Conservation (phyloP, 2,113 vertebrate species). For the Dromas ardeola region DNA sequence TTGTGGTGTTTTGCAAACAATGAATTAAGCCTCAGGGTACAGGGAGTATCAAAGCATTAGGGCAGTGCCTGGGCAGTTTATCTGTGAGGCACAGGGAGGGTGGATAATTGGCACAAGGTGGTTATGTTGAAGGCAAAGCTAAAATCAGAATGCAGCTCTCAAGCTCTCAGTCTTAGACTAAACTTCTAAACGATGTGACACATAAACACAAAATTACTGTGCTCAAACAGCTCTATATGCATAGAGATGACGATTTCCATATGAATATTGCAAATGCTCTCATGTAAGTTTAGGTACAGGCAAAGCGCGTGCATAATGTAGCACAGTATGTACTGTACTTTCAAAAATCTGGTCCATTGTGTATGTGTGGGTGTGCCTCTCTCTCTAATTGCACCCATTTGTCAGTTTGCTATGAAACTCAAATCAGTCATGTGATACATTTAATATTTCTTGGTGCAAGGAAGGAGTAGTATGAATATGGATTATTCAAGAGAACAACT, state of each 20-base stretch:
- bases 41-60: conserved; percentile 66
- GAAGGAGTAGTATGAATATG: conserved; percentile 57
- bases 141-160: conserved; percentile 31
- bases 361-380: conserved; percentile 66
- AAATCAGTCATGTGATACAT: conserved; percentile 54
- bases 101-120: conserved; percentile 56
- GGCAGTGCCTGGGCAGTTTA: conserved; percentile 57
- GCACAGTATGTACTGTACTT: conserved; percentile 69
- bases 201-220: conserved; percentile 50
- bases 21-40: conserved; percentile 45
- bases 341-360: conserved; percentile 70
- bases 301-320: conserved; percentile 58
- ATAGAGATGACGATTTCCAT: conserved; percentile 58
- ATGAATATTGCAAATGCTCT: conserved; percentile 65
- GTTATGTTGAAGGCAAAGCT: conserved; percentile 8
- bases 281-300: conserved; percentile 67
- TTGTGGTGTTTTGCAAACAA: conserved; percentile 67
- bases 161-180: conserved; percentile 33
- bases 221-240: conserved; percentile 52
- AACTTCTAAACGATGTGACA: conserved; percentile 46
- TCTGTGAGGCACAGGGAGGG: conserved; percentile 30
- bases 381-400: conserved; percentile 69
- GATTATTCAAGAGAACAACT: conserved; percentile 32
- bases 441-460: conserved; percentile 51
- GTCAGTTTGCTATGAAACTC: conserved; percentile 66